These are phyloP conservation scores for Characodon lateralis DNA, from an alignment of 2,797 vertebrate genomes.

Conservation along the genomic window DNA sequence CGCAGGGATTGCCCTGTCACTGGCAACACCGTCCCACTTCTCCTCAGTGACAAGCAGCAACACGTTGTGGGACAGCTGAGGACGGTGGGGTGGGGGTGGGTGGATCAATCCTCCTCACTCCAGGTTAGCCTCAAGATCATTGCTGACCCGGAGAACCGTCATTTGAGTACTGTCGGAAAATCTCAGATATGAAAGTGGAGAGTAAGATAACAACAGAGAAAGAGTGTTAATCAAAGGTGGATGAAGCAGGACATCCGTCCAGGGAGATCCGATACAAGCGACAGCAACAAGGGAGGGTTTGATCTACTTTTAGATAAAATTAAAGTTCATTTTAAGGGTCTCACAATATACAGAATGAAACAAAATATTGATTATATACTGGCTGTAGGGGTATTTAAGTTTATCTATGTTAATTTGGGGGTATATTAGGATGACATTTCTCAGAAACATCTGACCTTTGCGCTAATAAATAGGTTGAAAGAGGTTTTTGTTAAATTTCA, in stretches of 20 bases:
- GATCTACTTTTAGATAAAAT: neutral
- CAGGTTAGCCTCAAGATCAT: slow-evolving; percentile 71
- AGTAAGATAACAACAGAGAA: slow-evolving; percentile 59
- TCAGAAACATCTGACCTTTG: neutral
- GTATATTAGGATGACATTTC: neutral
- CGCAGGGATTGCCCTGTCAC: slow-evolving; percentile 67
- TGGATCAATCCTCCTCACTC: slow-evolving; percentile 50
- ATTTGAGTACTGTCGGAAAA: slow-evolving; percentile 62
- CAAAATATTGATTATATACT: neutral
- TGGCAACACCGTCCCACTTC: slow-evolving; percentile 72
- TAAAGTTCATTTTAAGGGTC: neutral
- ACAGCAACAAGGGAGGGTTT: neutral
- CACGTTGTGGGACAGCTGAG: slow-evolving; percentile 94
- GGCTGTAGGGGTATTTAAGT: neutral
- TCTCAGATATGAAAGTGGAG: slow-evolving; percentile 64
- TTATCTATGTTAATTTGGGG: neutral
- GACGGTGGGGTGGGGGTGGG: slow-evolving; percentile 21
- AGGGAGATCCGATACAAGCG: neutral
- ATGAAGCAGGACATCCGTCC: slow-evolving; percentile 20
- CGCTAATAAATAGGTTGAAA: neutral
- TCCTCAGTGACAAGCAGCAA: slow-evolving; percentile 86
- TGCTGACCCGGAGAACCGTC: slow-evolving; percentile 62
- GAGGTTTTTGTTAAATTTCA: neutral
- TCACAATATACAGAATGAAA: neutral
- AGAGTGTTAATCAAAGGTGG: slow-evolving; percentile 39